Base-by-base conservation (phyloP, 2,888 invertebrate genomes). In the Pogonocherus hispidulus region DNA sequence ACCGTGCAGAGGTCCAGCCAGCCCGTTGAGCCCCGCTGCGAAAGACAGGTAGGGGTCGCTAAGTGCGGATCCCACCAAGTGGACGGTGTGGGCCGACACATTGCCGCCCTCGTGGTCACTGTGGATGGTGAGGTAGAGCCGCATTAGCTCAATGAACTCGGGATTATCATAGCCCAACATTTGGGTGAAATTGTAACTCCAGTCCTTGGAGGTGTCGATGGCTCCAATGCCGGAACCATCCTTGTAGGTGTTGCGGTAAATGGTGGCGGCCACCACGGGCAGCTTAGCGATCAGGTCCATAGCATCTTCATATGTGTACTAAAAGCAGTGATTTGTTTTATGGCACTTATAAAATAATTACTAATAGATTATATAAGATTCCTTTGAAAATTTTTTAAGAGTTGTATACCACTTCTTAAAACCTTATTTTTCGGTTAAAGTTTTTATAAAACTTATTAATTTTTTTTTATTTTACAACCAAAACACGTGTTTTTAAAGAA, bases 71-170 rank as follows among this genome's bases (percentile, higher is more conserved):
- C 95, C 97, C 2, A 98, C 97, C 84, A 98, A 87, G 86, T 98
- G 98, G 11, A 94, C 93, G 0, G 97, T 94, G 86, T 98, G 98
- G 1, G 98, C 98, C 6, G 96, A 96, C 4, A 98, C 98, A 85
- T 98, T 98, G 78, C 98, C 97, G 76, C 97, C 97, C 86, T 98
- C 97, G 87, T 98, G 97, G 85, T 98, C 97, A 87, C 94, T 94
- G 89, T 97, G 97, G 80, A 97, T 96, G 68, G 96, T 96, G 75
- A 98, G 90, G 86, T 98, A 98, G 32, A 98, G 89, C 65, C 98
- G 89, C 93, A 98, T 93, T 60, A 98, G 90, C 86, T 98, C 98
- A 54, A 93, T 92, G 87, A 98, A 98, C 78, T 91, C 84, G 2
- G 91, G 89, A 82, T 94, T 91, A 75, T 95, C 92, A 86, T 93